Percentiles rank a stretch among this genome's conserved stretches.
Evolutionary conservation across 2,113 vertebrate genomes (phyloP).

Genomic region (Carassius carassius): DNA sequence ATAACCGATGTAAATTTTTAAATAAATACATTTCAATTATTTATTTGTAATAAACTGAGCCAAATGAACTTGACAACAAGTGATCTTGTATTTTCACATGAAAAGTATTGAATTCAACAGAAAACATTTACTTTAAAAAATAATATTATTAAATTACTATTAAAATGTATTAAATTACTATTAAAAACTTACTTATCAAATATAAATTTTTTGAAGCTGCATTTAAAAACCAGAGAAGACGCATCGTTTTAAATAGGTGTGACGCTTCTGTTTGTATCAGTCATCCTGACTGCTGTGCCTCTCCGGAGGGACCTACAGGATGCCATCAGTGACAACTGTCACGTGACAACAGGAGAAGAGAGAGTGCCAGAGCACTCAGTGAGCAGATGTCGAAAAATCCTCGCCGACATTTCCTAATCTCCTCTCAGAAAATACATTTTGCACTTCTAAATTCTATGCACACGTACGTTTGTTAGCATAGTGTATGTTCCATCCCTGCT

Average conservation of each 20-base stretch:
- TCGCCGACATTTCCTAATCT: not conserved
- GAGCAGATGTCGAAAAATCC: conserved; percentile 41
- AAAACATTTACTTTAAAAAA: no score
- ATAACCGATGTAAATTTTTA: no score
- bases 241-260: not conserved
- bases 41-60: no score
- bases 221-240: not conserved
- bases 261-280: not conserved
- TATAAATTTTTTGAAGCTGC: not conserved
- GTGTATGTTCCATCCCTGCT: conserved; percentile 15
- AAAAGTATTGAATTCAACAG: no score
- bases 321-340: not conserved
- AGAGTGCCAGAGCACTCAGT: not conserved
- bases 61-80: no score
- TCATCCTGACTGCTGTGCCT: no score
- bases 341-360: not conserved
- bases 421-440: conserved; percentile 1
- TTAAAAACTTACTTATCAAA: not conserved
- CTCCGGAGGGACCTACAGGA: not conserved
- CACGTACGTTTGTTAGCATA: conserved; percentile 23
- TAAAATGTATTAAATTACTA: not conserved
- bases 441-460: conserved; percentile 36
- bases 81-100: no score
- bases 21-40: no score
- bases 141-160: no score